A percentile compares a stretch with the other conserved stretches of the same genome.
These are phyloP conservation scores for Syngnathus acus DNA, from an alignment of 2,797 vertebrate genomes.

Conservation along the genomic window DNA sequence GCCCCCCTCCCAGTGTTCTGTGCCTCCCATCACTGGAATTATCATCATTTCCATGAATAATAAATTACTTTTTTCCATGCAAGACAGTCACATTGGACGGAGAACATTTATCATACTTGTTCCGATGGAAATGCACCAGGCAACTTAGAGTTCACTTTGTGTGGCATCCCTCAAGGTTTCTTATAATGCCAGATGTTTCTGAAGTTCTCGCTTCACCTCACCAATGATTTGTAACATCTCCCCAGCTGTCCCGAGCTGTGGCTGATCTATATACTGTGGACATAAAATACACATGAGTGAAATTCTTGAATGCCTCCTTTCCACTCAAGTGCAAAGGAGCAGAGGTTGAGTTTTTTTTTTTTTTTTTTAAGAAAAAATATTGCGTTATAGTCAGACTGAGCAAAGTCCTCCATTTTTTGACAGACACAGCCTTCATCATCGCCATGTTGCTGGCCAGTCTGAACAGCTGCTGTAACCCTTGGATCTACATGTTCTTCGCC, in stretches of 20 bases:
- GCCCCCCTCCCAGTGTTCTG: constrained; percentile 3
- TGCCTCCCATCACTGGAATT: constrained; percentile 23
- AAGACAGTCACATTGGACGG: constrained; percentile 8
- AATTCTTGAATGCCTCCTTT: not conserved
- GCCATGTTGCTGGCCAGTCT: constrained; percentile 93
- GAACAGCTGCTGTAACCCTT: constrained; percentile 99
- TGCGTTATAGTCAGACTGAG: too few species aligned
- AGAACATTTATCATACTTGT: constrained; percentile 22
- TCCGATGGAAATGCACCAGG: not conserved
- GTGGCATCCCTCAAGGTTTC: not conserved
- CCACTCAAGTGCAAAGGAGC: not conserved
- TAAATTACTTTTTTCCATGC: constrained; percentile 17
- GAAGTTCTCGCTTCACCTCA: not conserved
- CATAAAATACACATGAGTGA: not conserved
- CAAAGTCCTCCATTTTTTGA: not conserved
- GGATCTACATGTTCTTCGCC: constrained; percentile 98
- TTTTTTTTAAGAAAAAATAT: too few species aligned
- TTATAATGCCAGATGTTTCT: constrained; percentile 1
- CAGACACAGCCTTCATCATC: constrained; percentile 89
- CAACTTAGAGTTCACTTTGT: constrained; percentile 6
- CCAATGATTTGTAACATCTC: not conserved
- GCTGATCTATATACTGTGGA: not conserved
- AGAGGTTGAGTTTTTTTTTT: not conserved
- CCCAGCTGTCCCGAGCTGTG: not conserved
- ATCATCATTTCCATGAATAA: constrained; percentile 24